Base-by-base conservation (phyloP, 2,888 invertebrate genomes). In the Herminia tarsipennalis region DNA sequence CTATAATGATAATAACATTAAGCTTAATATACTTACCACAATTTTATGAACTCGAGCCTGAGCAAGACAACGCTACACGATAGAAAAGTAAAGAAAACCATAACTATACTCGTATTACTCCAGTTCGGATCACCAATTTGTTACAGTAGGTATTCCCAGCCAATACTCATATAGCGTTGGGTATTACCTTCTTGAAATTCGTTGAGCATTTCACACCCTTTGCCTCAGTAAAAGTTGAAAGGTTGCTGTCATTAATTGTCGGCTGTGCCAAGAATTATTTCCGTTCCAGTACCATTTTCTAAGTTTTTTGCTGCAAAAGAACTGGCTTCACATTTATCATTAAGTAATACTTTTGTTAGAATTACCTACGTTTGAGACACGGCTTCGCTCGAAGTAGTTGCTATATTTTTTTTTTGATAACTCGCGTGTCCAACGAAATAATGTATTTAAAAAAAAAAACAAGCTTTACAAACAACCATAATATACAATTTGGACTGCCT, bases 91-190 rank as follows among this genome's bases (percentile, higher is more conserved):
- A 20, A 40, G 28, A 42, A 9, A 42, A n/a, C n/a, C n/a, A n/a
- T n/a, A 32, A 41, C 25, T 49, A 3, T 58, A 64, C 66, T 57
- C 46, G 46, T n/a, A 54, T 72, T 62, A 65, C 45, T 44, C 38
- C 38, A 48, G 46, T 57, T 55, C 5, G 43, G 39, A 55, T 51
- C 46, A 53, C 40, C 50, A 59, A 68, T 70, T 70, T 57, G 35
- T 46, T 33, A 12, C 39, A 30, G 46, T 40, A 52, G 47, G 39
- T 52, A 45, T 57, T 54, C 29, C 22, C 39, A 28, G 20, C n/a
- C 12, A 18, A 20, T 38, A 42, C 41, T 57, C 61, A 46, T 40
- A 43, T 49, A 62, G 54, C 37, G 9, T 33, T 10, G 46, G 36
- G 8, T 20, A 32, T n/a, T 25, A 24, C 22, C 22, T 25, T 24